Percentiles rank a stretch among this genome's conserved stretches.
Conservation (phyloP, 2,113 vertebrate species). For the Herpailurus yagouaroundi region DNA sequence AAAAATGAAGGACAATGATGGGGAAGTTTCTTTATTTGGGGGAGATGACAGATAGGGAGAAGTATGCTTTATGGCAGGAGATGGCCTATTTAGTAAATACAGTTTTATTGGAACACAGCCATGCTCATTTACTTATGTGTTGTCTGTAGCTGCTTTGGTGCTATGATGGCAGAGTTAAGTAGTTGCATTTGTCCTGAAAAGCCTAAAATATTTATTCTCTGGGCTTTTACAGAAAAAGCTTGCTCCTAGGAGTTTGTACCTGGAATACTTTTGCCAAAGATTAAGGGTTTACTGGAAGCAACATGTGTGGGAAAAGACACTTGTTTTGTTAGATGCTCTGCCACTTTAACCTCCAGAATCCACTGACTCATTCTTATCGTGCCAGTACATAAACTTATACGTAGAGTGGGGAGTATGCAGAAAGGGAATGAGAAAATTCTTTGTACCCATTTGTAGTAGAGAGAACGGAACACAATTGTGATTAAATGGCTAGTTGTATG, state of each 20-base stretch:
- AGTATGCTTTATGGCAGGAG: background rate
- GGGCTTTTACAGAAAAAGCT: background rate
- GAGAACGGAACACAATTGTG: slow-evolving; percentile 32
- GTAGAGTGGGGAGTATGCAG: background rate
- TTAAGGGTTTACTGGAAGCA: background rate
- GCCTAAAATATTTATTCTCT: background rate
- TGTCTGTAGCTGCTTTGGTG: background rate
- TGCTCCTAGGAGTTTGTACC: background rate
- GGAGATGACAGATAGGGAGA: background rate
- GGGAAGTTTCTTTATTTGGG: background rate
- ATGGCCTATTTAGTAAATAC: background rate
- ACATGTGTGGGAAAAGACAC: background rate
- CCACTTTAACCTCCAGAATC: slow-evolving; percentile 4
- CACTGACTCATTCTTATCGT: background rate
- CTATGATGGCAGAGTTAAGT: background rate
- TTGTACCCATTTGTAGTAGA: background rate
- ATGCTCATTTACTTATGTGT: background rate
- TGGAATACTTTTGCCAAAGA: background rate
- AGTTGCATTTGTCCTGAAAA: background rate
- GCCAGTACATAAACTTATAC: background rate
- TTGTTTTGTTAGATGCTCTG: background rate
- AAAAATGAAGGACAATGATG: background rate
- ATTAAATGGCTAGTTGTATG: background rate
- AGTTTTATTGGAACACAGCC: background rate
- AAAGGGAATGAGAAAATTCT: background rate